Percentiles rank a stretch among this genome's conserved stretches.
Conservation (phyloP, 2,113 vertebrate species). For the Pampusana beccarii region DNA sequence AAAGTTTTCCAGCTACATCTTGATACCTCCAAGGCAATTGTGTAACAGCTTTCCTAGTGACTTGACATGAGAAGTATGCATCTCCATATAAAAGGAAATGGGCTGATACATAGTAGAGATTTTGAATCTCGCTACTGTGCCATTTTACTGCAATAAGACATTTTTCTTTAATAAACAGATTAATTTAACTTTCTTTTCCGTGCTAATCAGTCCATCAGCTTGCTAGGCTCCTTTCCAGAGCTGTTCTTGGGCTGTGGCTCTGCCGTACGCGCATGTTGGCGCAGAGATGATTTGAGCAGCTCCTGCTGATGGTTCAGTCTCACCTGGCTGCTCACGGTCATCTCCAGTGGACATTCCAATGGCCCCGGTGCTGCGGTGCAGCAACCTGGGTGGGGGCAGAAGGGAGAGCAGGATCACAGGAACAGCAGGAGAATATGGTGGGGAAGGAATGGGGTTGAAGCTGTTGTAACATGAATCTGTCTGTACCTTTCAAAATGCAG, state of each 20-base stretch:
- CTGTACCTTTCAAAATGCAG: neutral
- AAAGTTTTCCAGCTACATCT: slow-evolving; percentile 18
- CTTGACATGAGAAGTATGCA: neutral
- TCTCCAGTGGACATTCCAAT: neutral
- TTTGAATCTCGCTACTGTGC: neutral
- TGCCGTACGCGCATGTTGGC: rapidly evolving
- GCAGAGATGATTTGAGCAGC: neutral
- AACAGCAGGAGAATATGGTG: neutral
- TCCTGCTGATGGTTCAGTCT: neutral
- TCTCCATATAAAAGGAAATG: neutral
- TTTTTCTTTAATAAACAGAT: neutral
- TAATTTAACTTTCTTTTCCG: neutral
- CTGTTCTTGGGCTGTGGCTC: neutral
- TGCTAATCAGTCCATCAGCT: neutral
- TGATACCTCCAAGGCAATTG: neutral
- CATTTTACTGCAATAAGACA: neutral
- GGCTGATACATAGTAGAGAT: neutral
- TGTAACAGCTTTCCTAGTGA: neutral
- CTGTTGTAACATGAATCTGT: neutral
- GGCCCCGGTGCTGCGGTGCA: neutral
- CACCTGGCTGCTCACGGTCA: rapidly evolving
- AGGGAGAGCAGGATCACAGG: neutral
- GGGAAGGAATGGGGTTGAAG: neutral
- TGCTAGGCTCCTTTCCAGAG: neutral
- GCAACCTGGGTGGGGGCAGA: neutral